Conservation (phyloP, 1,140 invertebrate species). For the Drosophila pandora region DNA sequence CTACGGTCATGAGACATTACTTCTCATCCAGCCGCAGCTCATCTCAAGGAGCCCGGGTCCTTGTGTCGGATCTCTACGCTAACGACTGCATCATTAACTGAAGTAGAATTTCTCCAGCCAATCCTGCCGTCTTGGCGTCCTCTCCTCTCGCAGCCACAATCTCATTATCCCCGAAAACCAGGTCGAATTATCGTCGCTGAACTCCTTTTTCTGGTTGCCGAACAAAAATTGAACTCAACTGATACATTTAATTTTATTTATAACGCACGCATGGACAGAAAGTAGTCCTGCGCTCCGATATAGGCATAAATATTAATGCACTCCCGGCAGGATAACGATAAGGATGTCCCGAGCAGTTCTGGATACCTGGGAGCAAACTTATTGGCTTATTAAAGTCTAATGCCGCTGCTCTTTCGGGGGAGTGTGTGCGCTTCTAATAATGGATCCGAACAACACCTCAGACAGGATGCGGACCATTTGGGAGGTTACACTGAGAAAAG, state of each 20-base stretch:
- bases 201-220: constrained; percentile 3
- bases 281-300: constrained; percentile 42
- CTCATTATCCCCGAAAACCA: constrained; percentile 65
- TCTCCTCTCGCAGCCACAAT: constrained; percentile 22
- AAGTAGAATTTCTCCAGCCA: constrained; percentile 5
- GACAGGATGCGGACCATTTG: constrained; percentile 29
- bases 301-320: constrained; percentile 78
- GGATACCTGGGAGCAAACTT: constrained; percentile 72
- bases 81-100: constrained; percentile 73
- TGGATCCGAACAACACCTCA: constrained; percentile 42
- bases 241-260: constrained; percentile 82
- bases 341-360: constrained; percentile 21
- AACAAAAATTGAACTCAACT: constrained; percentile 59
- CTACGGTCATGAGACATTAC: constrained; percentile 43
- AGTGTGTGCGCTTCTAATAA: constrained; percentile 38
- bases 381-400: constrained; percentile 81
- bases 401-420: constrained; percentile 35
- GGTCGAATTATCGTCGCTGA: constrained; percentile 64
- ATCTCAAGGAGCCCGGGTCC: constrained; percentile 3
- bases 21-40: constrained; percentile 27
- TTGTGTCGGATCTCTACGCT: constrained; percentile 45
- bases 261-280: constrained; percentile 71
- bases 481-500: constrained; percentile 11
- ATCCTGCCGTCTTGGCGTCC: background rate
- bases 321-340: constrained; percentile 32